A percentile compares a stretch with the other conserved stretches of the same genome.
Conservation (phyloP, 2,888 invertebrate species). For the Ichneumoninae sp. region DNA sequence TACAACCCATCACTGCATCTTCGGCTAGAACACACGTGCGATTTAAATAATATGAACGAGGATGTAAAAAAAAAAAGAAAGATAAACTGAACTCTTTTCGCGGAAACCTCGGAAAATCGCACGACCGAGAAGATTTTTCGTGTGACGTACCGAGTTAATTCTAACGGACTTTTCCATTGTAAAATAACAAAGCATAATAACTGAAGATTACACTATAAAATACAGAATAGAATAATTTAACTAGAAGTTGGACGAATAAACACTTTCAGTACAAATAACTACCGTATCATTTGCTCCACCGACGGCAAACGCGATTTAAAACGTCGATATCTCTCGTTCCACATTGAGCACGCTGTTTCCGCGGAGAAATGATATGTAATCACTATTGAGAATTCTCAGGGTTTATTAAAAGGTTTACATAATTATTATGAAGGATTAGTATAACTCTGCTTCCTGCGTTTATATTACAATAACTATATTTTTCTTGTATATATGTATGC, state of each 20-base stretch:
- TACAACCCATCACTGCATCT: conserved; percentile 87
- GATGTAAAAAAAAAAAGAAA: conserved; percentile 12
- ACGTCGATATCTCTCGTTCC: neutral
- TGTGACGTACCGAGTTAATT: conserved; percentile 48
- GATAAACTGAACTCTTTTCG: conserved; percentile 1
- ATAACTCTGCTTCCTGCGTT: conserved; percentile 69
- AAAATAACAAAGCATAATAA: conserved; percentile 71
- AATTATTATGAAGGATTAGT: conserved; percentile 68
- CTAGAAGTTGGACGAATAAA: conserved; percentile 71
- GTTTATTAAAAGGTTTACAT: conserved; percentile 81
- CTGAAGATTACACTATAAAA: conserved; percentile 41
- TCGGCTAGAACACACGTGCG: conserved; percentile 12
- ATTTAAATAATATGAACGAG: conserved; percentile 10
- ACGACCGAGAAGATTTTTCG: neutral
- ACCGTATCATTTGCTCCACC: conserved; percentile 16
- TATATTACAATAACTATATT: conserved; percentile 77
- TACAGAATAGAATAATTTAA: conserved; percentile 71
- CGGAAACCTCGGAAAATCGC: neutral
- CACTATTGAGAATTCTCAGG: conserved; percentile 77
- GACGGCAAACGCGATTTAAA: neutral
- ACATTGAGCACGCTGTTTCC: neutral
- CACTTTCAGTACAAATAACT: conserved; percentile 70
- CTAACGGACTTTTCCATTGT: conserved; percentile 63
- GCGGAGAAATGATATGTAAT: conserved; percentile 33
- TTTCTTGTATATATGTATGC: conserved; percentile 71